Conservation (phyloP, 2,797 vertebrate species). For the Mormyrus proboscirostris region DNA sequence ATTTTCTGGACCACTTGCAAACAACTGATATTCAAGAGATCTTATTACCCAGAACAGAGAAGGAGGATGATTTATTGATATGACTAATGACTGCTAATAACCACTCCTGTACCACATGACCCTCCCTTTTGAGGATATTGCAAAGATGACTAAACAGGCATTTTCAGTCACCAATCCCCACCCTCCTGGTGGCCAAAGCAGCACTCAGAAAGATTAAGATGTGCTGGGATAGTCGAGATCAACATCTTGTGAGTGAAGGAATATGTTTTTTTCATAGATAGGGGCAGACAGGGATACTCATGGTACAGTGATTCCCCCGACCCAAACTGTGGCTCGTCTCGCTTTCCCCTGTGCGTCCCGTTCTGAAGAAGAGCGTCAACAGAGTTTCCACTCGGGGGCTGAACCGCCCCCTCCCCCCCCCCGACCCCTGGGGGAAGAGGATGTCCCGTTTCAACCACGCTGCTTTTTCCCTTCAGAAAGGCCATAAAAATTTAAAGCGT, state of each 20-base stretch:
- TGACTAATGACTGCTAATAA: neutral
- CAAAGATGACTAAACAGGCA: neutral
- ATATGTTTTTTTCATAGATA: neutral
- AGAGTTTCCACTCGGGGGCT: neutral
- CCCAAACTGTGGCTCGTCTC: neutral
- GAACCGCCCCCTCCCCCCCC: neutral
- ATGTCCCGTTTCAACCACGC: neutral
- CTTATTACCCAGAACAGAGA: neutral
- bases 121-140: neutral
- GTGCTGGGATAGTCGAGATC: neutral
- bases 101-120: neutral
- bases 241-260: neutral
- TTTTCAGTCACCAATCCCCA: neutral
- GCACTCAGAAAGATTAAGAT: neutral
- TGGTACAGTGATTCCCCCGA: neutral
- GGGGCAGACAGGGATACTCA: neutral
- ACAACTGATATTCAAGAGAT: neutral
- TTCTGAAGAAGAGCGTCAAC: neutral
- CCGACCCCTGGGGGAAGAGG: neutral
- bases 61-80: neutral
- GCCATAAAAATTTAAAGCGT: neutral
- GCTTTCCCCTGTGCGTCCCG: neutral
- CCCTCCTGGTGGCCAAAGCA: neutral
- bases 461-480: neutral
- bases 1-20: neutral